Percentiles rank a stretch among this genome's conserved stretches.
These are phyloP conservation scores for Samia ricini DNA, from an alignment of 1,140 invertebrate species.

Conservation along the genomic window DNA sequence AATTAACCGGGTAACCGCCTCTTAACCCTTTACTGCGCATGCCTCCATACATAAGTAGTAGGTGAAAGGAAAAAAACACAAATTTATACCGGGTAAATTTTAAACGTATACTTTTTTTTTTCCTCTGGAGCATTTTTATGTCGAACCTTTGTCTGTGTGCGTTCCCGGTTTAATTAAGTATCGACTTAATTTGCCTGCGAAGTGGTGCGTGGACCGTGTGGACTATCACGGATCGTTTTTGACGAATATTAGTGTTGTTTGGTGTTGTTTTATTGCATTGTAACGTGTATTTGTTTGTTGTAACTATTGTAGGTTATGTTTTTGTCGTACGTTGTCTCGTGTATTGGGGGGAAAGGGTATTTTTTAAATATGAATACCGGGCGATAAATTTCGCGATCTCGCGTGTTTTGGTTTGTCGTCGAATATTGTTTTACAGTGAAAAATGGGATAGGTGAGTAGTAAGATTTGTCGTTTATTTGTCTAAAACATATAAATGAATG, in stretches of 20 bases:
- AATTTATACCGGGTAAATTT: slow-evolving; percentile 78
- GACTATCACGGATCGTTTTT: slow-evolving; percentile 27
- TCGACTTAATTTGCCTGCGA: slow-evolving; percentile 75
- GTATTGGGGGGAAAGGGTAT: slow-evolving; percentile 22
- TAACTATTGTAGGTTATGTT: slow-evolving; percentile 22
- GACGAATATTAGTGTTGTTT: slow-evolving; percentile 1
- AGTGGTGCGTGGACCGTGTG: slow-evolving; percentile 32
- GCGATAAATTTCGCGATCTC: too few species aligned
- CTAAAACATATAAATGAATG: too few species aligned
- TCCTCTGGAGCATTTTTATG: slow-evolving; percentile 66
- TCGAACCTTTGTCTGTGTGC: slow-evolving; percentile 73
- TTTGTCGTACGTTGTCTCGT: not conserved
- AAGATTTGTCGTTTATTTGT: too few species aligned
- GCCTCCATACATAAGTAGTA: slow-evolving; percentile 73
- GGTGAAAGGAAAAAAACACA: slow-evolving; percentile 75
- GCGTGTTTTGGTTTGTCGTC: too few species aligned
- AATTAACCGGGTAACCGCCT: slow-evolving; percentile 22
- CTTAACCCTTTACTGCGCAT: slow-evolving; percentile 76
- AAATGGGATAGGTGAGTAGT: too few species aligned
- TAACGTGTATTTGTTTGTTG: slow-evolving; percentile 1
- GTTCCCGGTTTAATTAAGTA: slow-evolving; percentile 77
- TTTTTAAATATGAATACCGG: too few species aligned
- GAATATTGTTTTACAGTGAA: too few species aligned
- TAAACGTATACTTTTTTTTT: slow-evolving; percentile 77
- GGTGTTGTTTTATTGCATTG: slow-evolving; percentile 6